Base-by-base conservation (phyloP, 1,140 invertebrate species). In the Bombus waltoni region DNA sequence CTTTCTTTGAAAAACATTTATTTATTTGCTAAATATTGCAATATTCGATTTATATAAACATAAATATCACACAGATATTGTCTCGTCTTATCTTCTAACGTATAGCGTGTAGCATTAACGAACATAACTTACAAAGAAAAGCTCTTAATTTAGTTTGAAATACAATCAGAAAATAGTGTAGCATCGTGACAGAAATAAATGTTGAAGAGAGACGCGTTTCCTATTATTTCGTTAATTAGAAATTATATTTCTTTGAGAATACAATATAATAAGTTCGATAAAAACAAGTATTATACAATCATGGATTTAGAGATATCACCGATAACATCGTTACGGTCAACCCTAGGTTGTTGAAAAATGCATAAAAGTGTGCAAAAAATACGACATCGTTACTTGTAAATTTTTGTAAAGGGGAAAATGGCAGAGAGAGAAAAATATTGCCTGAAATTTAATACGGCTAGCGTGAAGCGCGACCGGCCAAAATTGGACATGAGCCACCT, bases 401-500 rank as follows among this genome's bases (percentile, higher is more conserved):
- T 11, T 85, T 84, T 79, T 62, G 47, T 9, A 11, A n/a, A 47
- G 2, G 2, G 15, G 40, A 32, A 38, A 32, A 38, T 13, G 71
- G 71, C 42, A 47, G 57, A 88, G 91, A 92, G 68, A 91, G 93
- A 94, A 94, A 95, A 94, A 95, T 94, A 95, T 95, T 95, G 92
- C 90, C 90, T 95, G 94, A 95, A 95, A 95, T 93, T 95, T 93
- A 94, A 95, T 95, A 95, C 94, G 93, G 91, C 88, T 87, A 88
- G 93, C 88, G 93, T 94, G 92, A 95, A 94, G 92, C 92, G 92
- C 90, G 91, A 92, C 94, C 92, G 90, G 93, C 95, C 95, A 95
- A 95, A 95, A 95, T 95, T 95, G 94, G 95, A 95, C 94, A 95
- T 94, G 95, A 93, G 94, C 94, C 94, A 94, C 93, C 94, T 93